These are phyloP conservation scores for Blastobasis lacticolella DNA, from an alignment of 2,888 invertebrate species.

Conservation along the genomic window DNA sequence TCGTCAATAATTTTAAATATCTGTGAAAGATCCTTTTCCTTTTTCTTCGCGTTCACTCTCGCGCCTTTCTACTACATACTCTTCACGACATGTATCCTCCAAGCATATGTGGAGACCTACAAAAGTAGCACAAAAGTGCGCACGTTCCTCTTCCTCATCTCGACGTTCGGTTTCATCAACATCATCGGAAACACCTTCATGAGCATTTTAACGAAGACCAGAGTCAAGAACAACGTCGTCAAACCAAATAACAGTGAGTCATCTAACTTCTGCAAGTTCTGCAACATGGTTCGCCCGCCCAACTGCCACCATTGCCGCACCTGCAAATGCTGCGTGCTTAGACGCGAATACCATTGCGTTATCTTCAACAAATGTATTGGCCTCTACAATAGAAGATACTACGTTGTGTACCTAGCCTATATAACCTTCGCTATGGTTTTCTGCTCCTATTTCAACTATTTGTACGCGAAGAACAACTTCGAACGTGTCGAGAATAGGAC, in stretches of 20 bases:
- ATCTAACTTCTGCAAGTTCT: constrained; percentile 78
- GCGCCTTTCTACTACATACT: constrained; percentile 41
- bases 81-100: constrained; percentile 27
- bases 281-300: constrained; percentile 80
- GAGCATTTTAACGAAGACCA: constrained; percentile 35
- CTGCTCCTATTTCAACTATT: constrained; percentile 77
- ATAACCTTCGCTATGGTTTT: constrained; percentile 79
- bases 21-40: constrained; percentile 25
- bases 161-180: constrained; percentile 40
- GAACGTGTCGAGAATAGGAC: constrained; percentile 10
- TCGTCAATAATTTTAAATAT: background rate
- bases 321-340: constrained; percentile 86
- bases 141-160: background rate
- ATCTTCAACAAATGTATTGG: constrained; percentile 91
- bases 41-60: constrained; percentile 25
- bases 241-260: constrained; percentile 28
- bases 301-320: constrained; percentile 89
- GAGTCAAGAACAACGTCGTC: constrained; percentile 14
- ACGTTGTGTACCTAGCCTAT: constrained; percentile 81
- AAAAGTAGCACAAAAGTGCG: too few species aligned
- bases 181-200: constrained; percentile 45
- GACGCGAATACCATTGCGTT: constrained; percentile 88
- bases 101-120: constrained; percentile 21
- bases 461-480: constrained; percentile 69
- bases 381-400: constrained; percentile 86